Percentiles rank a stretch among this genome's conserved stretches.
These are phyloP conservation scores for Gila robusta DNA, from an alignment of 2,797 vertebrate genomes.

Conservation along the genomic window DNA sequence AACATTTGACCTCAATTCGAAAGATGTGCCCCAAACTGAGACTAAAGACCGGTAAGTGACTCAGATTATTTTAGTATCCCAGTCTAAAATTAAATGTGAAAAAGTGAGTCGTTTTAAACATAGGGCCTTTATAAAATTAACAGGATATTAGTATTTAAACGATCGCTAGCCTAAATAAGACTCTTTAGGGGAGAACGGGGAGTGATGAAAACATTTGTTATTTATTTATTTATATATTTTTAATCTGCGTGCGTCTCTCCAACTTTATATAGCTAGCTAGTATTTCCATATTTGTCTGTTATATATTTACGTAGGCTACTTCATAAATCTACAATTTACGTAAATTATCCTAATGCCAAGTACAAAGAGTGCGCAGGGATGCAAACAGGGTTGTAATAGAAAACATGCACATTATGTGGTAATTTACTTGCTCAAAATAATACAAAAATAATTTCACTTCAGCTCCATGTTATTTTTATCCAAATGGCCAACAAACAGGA, in stretches of 20 bases:
- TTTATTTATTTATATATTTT: background rate
- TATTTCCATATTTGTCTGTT: background rate
- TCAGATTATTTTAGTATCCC: background rate
- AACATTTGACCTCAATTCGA: slow-evolving; percentile 36
- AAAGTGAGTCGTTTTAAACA: background rate
- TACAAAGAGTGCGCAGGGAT: background rate
- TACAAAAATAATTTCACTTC: background rate
- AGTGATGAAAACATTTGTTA: background rate
- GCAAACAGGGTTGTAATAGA: slow-evolving; percentile 2
- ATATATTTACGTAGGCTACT: background rate
- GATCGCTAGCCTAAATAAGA: background rate
- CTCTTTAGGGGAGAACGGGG: background rate
- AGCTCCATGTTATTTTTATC: background rate
- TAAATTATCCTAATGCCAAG: background rate
- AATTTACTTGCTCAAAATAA: background rate
- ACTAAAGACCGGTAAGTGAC: background rate
- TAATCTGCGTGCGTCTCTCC: background rate
- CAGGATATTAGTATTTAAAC: background rate
- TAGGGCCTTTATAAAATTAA: background rate
- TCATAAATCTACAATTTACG: background rate
- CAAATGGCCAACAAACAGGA: background rate
- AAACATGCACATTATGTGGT: background rate
- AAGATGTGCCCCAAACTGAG: background rate
- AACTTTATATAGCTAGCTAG: background rate
- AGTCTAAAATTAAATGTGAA: background rate